Evolutionary conservation across 1,140 invertebrate species (phyloP).

Genomic region (Phthorimaea operculella): DNA sequence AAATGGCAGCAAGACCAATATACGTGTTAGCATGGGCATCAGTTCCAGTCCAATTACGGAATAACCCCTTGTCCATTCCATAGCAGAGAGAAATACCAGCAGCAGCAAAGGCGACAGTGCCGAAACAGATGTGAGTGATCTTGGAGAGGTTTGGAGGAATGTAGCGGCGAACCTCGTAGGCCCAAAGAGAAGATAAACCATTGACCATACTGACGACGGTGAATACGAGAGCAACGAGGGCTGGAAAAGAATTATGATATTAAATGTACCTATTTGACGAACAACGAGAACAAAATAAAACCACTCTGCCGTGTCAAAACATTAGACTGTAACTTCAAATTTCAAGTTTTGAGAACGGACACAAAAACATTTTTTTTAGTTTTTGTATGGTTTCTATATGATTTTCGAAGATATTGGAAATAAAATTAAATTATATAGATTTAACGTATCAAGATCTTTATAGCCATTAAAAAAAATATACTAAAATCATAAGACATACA

Average conservation of each 20-base stretch:
- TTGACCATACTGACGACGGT: slow-evolving; percentile 36
- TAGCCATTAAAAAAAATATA: too few relatives aligned
- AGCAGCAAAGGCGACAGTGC: slow-evolving; percentile 27
- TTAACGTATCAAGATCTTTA: too few relatives aligned
- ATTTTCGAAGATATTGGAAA: too few relatives aligned
- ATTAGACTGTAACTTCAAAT: too few relatives aligned
- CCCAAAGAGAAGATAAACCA: slow-evolving; percentile 38
- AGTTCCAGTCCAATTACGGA: slow-evolving; percentile 24
- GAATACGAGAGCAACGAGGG: slow-evolving; percentile 37
- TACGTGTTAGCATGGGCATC: slow-evolving; percentile 15
- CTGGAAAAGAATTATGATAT: slow-evolving; percentile 28
- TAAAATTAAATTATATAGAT: too few relatives aligned
- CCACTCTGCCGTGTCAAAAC: too few relatives aligned
- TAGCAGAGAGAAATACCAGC: slow-evolving; percentile 30
- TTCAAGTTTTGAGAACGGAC: too few relatives aligned
- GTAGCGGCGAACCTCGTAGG: slow-evolving; percentile 31
- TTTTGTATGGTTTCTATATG: too few relatives aligned
- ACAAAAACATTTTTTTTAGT: too few relatives aligned
- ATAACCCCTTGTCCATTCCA: slow-evolving; percentile 33
- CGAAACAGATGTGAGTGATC: slow-evolving; percentile 40
- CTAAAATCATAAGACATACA: too few relatives aligned
- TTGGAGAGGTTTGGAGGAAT: slow-evolving; percentile 36
- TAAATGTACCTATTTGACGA: too few relatives aligned
- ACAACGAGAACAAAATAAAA: too few relatives aligned
- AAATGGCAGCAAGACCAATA: slow-evolving; percentile 22